Percentiles rank a stretch among this genome's conserved stretches.
Conservation (phyloP, 2,888 invertebrate genomes). For the Parelbella ahira region DNA sequence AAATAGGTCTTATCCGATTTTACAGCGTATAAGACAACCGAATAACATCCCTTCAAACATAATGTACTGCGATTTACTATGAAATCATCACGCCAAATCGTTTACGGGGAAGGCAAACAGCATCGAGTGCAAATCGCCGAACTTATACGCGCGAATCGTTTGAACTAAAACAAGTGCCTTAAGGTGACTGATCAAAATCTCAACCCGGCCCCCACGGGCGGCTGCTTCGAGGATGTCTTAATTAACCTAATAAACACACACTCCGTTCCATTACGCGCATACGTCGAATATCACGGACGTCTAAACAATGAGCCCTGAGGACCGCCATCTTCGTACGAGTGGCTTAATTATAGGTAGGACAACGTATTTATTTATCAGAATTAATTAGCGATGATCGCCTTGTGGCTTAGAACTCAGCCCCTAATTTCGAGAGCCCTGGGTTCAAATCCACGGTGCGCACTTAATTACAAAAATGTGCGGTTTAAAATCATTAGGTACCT, state of each 20-base stretch:
- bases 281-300: slow-evolving; percentile 74
- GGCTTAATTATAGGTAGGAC: slow-evolving; percentile 7
- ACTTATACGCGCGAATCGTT: background rate
- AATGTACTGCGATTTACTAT: no score
- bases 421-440: no score
- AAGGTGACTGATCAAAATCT: slow-evolving; percentile 22
- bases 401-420: background rate
- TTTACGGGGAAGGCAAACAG: no score
- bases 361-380: background rate
- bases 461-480: no score
- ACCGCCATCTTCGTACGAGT: slow-evolving; percentile 15
- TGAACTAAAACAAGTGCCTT: background rate
- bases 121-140: background rate
- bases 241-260: slow-evolving; percentile 80
- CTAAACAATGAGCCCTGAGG: slow-evolving; percentile 17
- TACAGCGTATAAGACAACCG: no score
- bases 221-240: slow-evolving; percentile 64
- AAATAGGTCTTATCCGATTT: no score
- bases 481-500: no score
- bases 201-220: slow-evolving; percentile 22
- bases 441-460: no score
- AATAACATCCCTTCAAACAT: no score
- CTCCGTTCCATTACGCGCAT: slow-evolving; percentile 75
- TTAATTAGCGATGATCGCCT: no score
- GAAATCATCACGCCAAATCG: no score